phyloP scores from a whole-genome alignment of 2,888 invertebrate species.

The Volucella bombylans region DNA sequence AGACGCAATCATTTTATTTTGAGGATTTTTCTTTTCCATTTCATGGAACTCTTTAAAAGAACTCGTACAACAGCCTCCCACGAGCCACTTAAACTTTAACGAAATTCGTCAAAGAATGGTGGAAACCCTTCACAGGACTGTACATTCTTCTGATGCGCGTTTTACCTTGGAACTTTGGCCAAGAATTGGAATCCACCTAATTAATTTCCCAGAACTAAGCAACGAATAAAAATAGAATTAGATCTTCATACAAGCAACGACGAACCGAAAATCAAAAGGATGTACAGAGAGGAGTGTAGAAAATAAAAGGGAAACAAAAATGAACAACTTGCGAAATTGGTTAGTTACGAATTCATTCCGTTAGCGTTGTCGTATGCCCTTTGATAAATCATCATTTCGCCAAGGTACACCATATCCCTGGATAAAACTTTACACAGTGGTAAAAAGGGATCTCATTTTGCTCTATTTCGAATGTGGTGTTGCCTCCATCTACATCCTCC shows the following conservation, averaged over 20 bases:
- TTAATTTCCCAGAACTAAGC: conserved; percentile 59
- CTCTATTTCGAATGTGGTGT: conserved; percentile 22
- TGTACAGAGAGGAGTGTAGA: conserved; percentile 23
- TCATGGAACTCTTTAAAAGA: no score
- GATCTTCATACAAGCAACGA: background rate
- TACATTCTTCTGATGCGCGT: no score
- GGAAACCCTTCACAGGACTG: no score
- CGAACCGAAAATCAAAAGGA: background rate
- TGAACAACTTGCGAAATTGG: conserved; percentile 21
- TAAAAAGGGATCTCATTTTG: conserved; percentile 8
- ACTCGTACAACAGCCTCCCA: no score
- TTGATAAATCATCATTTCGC: conserved; percentile 71
- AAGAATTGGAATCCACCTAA: conserved; percentile 39
- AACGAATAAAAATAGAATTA: conserved; percentile 45
- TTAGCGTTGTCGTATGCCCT: conserved; percentile 54
- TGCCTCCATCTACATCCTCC: conserved; percentile 30
- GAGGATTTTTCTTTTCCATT: no score
- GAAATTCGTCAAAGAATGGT: no score
- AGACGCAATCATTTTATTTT: no score
- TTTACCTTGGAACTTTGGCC: background rate
- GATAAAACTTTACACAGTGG: conserved; percentile 21
- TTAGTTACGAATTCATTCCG: conserved; percentile 63
- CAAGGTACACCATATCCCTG: conserved; percentile 53
- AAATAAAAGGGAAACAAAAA: background rate
- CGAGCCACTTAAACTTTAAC: no score